Evolutionary conservation across 2,797 vertebrate species (phyloP), one percentile per base, ranked within the genome.

Genomic region (Semaprochilodus insignis): DNA sequence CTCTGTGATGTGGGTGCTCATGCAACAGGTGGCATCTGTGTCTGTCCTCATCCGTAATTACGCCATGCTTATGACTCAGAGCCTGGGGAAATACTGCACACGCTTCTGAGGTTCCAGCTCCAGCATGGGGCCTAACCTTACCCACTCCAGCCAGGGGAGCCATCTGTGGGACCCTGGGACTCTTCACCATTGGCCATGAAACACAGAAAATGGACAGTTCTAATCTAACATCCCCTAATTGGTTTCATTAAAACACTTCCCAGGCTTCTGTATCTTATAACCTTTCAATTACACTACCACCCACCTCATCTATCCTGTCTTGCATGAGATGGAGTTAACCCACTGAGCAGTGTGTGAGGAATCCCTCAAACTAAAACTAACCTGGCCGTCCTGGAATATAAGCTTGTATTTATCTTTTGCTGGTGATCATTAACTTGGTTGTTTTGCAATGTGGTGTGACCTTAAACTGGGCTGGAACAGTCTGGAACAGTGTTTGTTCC

Each of bases 31-130:
- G 81, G 78, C 48, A 62, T 81, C 84, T n/a, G 86, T 88, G 60
- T 87, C 87, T 63, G 87, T 91, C 79, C 88, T 90, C 65, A 80
- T 88, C 77, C 83, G 82, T 85, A 91, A 91, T 87, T 88, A 86
- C 67, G 70, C 69, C 71, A 85, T 84, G 71, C 78, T 89, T 81
- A 88, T 84, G 67, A 86, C 89, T 81, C 89, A 89, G 85, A 85
- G 84, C 77, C 76, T 85, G 80, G 90, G 90, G 71, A 90, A 88
- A 81, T 90, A 88, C 89, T 91, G 89, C 88, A 91, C 90, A 0
- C 88, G 89, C 51, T 91, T 91, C 88, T 91, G 88, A 91, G 36
- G 77, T 75, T 36, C 65, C 82, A 66, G 48, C 60, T 69, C 77
- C 80, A 55, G 59, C 52, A 36, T 67, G 54, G 70, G 63, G 63